Conservation (phyloP, 2,797 vertebrate genomes). For the Megalops cyprinoides region DNA sequence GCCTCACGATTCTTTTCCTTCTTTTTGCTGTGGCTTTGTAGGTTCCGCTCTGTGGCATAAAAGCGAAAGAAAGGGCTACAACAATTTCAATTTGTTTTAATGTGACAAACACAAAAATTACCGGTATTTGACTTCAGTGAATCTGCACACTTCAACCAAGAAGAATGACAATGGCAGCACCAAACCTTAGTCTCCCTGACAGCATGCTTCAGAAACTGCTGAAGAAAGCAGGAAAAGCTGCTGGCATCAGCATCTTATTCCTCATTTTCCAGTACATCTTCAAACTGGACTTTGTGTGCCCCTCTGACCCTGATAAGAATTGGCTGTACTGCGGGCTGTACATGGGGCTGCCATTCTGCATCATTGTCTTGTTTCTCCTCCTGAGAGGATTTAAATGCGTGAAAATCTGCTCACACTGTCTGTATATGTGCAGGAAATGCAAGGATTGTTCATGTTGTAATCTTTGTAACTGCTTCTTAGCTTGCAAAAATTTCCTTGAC, state of each 20-base stretch:
- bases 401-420: too few species aligned
- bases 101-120: too few species aligned
- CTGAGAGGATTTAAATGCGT: not conserved
- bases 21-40: too few species aligned
- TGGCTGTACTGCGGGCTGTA: not conserved
- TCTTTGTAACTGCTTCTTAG: not conserved
- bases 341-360: not conserved
- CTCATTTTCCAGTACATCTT: slow-evolving; percentile 26
- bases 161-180: not conserved
- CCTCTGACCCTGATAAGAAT: not conserved
- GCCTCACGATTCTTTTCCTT: too few species aligned
- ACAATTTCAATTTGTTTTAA: too few species aligned
- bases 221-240: not conserved
- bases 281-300: slow-evolving; percentile 31
- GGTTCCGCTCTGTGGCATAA: too few species aligned
- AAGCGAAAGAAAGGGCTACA: too few species aligned
- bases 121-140: too few species aligned
- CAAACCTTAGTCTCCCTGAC: too few species aligned
- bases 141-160: too few species aligned
- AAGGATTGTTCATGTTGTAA: too few species aligned
- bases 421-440: too few species aligned
- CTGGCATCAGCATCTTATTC: slow-evolving; percentile 19
- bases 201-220: not conserved
- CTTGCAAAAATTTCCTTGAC: not conserved
- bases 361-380: not conserved